Evolutionary conservation across 2,797 vertebrate genomes (phyloP), one percentile per base, ranked within the genome.

Genomic region (Sandelia bainsii): DNA sequence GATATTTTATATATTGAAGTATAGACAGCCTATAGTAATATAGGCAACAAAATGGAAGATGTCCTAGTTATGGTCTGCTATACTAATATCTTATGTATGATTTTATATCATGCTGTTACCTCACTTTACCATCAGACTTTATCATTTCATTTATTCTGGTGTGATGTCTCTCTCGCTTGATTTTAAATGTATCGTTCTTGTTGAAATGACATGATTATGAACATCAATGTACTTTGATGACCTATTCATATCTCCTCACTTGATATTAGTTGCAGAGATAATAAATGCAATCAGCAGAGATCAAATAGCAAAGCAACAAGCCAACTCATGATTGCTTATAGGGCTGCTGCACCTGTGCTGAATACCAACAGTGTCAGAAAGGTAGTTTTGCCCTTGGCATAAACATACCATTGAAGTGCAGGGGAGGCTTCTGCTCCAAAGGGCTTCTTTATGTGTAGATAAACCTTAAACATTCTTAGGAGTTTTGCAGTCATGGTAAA

Each of bases 1-100:
- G 93, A 95, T 90, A 94, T 92, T 93, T 95, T 90, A 91, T 74
- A 80, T 88, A 87, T 92, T 87, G 91, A 81, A 80, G 82, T 82
- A 74, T 45, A 56, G 59, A 83, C 53, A 62, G 86, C 73, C 72
- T 82, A 39, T 83, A 32, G 52, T 40, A 62, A 39, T 52, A 62
- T 51, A 69, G 52, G 23, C 70, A 53, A 72, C 62, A 62, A 54
- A 62, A 50, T 59, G 37, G 46, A 87, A 77, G 71, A 90, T 84
- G 79, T 90, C 74, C 50, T 23, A 44, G 40, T 76, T 81, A 46
- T 40, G 12, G 6, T 82, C 68, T 74, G 56, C 77, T 74, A 20
- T 72, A 50, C 54, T 60, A 51, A 84, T 65, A 37, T 74, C 72
- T 57, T 66, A 61, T 60, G 61, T 70, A 62, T 65, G 57, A 78